These are phyloP conservation scores for Chrysodeixis includens DNA, from an alignment of 2,888 invertebrate genomes.

Conservation along the genomic window DNA sequence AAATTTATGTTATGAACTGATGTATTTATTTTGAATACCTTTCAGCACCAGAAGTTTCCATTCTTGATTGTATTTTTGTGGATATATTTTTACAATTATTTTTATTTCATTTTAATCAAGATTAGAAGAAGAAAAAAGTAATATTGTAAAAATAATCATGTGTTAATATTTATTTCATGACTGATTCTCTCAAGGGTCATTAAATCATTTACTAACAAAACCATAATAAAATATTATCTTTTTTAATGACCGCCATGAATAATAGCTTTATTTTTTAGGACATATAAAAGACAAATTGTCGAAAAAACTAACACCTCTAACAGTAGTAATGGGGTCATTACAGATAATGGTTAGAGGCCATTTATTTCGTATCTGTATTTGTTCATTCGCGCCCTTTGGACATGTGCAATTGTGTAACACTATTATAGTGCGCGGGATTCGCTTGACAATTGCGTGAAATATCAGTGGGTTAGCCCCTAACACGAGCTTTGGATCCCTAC, in stretches of 20 bases:
- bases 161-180: no score
- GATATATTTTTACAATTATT: no score
- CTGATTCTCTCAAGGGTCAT: background rate
- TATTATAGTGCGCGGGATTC: conserved; percentile 77
- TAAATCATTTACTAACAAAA: background rate
- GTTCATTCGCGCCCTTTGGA: conserved; percentile 73
- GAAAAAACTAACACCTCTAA: conserved; percentile 69
- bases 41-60: no score
- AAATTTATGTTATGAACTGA: no score
- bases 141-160: no score
- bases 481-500: conserved; percentile 74
- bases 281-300: background rate
- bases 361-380: conserved; percentile 85
- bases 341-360: conserved; percentile 74
- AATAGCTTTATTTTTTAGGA: background rate
- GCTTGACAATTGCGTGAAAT: conserved; percentile 82
- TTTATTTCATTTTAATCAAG: no score
- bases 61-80: no score
- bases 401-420: conserved; percentile 83
- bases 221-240: background rate
- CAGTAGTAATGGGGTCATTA: conserved; percentile 75
- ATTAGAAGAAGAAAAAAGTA: no score
- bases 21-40: no score
- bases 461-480: conserved; percentile 71
- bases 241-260: background rate